Evolutionary conservation across 92 coral and sea anemone genomes (phyloP).

Genomic region (Anthopleura xanthogrammica): DNA sequence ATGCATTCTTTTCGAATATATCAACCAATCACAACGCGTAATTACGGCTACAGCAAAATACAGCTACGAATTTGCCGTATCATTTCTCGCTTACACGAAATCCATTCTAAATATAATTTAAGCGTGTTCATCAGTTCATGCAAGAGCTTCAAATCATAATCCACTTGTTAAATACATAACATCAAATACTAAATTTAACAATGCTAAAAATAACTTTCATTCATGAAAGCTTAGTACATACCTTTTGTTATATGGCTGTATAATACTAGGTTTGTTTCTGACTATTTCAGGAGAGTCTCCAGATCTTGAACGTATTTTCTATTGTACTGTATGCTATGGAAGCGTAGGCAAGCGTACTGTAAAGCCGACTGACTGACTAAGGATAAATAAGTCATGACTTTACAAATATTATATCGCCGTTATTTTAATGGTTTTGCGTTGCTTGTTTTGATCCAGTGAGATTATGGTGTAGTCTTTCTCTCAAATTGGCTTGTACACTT

Average conservation of each 20-base stretch:
- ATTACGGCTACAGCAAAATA: no score
- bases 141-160: no score
- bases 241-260: not conserved
- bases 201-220: not conserved
- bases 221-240: not conserved
- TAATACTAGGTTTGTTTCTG: not conserved
- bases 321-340: not conserved
- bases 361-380: not conserved
- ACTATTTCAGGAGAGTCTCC: no score
- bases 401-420: not conserved
- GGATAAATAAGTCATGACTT: slow-evolving; percentile 5
- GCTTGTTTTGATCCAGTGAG: not conserved
- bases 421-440: not conserved
- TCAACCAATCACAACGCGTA: no score
- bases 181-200: not conserved
- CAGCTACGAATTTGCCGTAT: no score
- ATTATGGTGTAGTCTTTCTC: not conserved
- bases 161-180: not conserved
- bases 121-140: no score
- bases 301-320: not conserved
- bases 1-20: no score
- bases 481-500: slow-evolving; percentile 1
- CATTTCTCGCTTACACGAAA: no score
- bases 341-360: not conserved
- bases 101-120: no score